Base-by-base conservation (phyloP, 2,797 vertebrate species). In the Pygocentrus nattereri region DNA sequence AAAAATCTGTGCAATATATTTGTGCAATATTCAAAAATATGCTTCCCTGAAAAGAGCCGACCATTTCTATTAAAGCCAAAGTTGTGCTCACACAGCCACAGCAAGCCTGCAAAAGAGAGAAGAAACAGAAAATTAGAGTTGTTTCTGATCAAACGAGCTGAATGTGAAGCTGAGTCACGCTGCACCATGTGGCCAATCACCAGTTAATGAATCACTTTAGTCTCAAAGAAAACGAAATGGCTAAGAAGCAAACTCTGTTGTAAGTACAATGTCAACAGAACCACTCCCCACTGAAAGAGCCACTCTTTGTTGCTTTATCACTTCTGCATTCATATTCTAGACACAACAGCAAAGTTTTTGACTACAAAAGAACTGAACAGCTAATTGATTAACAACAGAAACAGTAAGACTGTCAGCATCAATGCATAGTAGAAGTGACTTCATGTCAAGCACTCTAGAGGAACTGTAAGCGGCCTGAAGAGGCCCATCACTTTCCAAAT, bases 41-140 rank as follows among this genome's bases (percentile, higher is more conserved):
- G 12, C 6, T n/a, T 82, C 65, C 80, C 65, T 82, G 65, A 79
- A 52, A 79, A 18, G 58, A 62, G 16, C 71, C 71, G 49, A 65
- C 23, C 62, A 49, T 72, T 50, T 59, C 18, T 11, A 2, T 70
- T 50, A 72, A 72, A 52, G 58, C 25, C 49, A 47, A 47, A 21
- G 18, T 16, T n/a, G 23, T 16, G 21, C 23, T 73, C 71, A 21
- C 47, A 21, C 49, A 19, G 47, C 18, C 50, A 69, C 27, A 81
- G 38, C 44, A 62, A 30, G 38, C 31, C 56, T 76, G 56, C 19
- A 61, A 50, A 62, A 71, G 16, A 30, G 19, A 56, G 12, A 52
- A 34, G 21, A 38, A 69, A 41, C 0, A 27, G n/a, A 23, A 75
- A 54, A 70, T 52, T 38, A 62, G 27, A 30, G 27, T 31, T 23